Conservation (phyloP, 2,797 vertebrate genomes). For the Sternotherus odoratus region DNA sequence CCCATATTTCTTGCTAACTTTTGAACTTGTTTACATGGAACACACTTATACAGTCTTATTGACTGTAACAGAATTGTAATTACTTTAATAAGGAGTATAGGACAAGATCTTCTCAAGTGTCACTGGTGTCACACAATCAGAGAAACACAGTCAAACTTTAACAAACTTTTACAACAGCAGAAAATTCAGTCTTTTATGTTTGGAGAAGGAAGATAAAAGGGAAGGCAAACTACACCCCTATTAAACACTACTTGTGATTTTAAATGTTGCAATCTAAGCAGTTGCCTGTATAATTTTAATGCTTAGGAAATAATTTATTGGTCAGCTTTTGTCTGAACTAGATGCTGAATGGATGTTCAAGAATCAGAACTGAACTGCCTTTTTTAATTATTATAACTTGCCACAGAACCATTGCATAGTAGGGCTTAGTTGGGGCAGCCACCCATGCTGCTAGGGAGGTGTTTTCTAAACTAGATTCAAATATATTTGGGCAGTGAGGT, state of each 20-base stretch:
- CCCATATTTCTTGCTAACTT: neutral
- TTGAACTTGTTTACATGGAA: neutral
- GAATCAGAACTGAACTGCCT: neutral
- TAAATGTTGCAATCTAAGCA: neutral
- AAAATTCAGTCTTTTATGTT: accelerated
- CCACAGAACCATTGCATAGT: neutral
- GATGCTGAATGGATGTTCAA: neutral
- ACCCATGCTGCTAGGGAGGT: neutral
- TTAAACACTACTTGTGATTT: neutral
- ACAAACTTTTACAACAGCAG: neutral
- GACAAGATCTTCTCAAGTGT: neutral
- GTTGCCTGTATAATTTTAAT: neutral
- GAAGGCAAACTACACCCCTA: neutral
- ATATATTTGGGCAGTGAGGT: neutral
- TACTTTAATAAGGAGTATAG: neutral
- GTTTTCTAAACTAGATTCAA: neutral
- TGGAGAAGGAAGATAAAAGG: slow-evolving; percentile 9
- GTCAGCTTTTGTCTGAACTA: neutral
- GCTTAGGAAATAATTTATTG: neutral
- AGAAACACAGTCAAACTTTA: neutral
- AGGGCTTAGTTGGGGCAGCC: neutral
- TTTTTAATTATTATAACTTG: accelerated
- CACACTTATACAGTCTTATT: neutral
- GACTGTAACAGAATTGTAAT: neutral
- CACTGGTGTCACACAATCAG: neutral